Evolutionary conservation across 2,113 vertebrate genomes (phyloP).

Genomic region (Neodon shergylaensis): DNA sequence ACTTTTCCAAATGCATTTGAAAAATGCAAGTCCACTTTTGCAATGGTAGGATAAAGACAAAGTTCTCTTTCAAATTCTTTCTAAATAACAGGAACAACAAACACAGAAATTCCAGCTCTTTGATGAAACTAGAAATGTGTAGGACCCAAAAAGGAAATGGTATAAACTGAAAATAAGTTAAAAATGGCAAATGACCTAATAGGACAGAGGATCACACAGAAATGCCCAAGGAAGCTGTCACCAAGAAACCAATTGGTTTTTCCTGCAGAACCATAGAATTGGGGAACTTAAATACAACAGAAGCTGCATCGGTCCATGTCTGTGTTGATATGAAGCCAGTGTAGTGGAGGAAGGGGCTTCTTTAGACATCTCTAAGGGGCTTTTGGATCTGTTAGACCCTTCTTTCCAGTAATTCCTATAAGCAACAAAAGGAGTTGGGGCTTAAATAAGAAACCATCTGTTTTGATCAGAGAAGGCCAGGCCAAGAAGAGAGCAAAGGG

Average conservation of each 20-base stretch:
- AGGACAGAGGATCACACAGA: background rate
- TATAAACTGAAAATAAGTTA: background rate
- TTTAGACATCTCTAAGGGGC: background rate
- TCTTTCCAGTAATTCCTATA: background rate
- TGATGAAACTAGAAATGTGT: background rate
- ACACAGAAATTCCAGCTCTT: background rate
- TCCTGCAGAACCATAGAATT: background rate
- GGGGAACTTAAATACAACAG: accelerated
- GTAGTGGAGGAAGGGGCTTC: background rate
- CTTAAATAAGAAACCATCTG: too few species aligned
- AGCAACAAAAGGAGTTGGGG: background rate
- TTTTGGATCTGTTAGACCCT: background rate
- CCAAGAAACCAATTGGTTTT: background rate
- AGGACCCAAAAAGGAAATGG: background rate
- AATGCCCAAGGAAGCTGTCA: background rate
- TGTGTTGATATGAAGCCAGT: background rate
- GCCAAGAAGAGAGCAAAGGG: background rate
- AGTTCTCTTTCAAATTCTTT: background rate
- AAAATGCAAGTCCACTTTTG: background rate
- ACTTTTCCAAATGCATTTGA: background rate
- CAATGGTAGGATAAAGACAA: background rate
- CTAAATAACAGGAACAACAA: background rate
- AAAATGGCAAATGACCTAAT: background rate
- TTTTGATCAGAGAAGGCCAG: background rate
- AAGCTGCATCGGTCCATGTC: accelerated